A percentile compares a stretch with the other conserved stretches of the same genome.
phyloP scores from a whole-genome alignment of 2,888 invertebrate genomes.

The Slavum lentiscoides region DNA sequence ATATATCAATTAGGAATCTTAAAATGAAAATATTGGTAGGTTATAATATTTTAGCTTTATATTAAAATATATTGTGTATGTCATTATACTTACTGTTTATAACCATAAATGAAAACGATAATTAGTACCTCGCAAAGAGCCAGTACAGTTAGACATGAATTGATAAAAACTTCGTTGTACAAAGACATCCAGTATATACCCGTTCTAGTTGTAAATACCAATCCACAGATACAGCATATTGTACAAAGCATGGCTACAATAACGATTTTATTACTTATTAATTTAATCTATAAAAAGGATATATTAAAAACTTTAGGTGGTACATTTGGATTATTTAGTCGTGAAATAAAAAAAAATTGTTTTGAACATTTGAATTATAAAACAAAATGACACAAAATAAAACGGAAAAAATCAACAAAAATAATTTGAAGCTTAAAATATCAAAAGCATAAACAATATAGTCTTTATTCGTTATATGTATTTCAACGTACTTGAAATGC shows the following conservation, averaged over 20 bases:
- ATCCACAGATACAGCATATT: slow-evolving; percentile 28
- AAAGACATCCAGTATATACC: slow-evolving; percentile 41
- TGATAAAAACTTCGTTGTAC: slow-evolving; percentile 29
- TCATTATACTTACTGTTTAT: slow-evolving; percentile 38
- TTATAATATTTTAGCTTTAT: not conserved
- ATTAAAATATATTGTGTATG: not conserved
- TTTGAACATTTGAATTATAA: not conserved
- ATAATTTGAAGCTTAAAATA: not conserved
- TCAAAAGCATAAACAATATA: not conserved
- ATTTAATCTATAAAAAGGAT: not conserved
- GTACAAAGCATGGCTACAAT: slow-evolving; percentile 15
- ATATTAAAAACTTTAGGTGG: not conserved
- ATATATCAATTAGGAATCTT: slow-evolving; percentile 40
- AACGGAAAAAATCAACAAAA: not conserved
- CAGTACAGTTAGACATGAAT: slow-evolving; percentile 36
- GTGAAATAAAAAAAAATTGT: not conserved
- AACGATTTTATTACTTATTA: not conserved
- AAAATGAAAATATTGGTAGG: not conserved
- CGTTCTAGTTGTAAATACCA: slow-evolving; percentile 41
- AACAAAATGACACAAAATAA: not conserved
- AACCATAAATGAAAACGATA: slow-evolving; percentile 44
- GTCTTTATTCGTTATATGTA: not conserved
- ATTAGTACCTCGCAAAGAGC: slow-evolving; percentile 43
- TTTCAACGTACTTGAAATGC: slow-evolving; percentile 35
- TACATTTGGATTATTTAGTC: no score